Evolutionary conservation across 2,797 vertebrate genomes (phyloP).

Genomic region (Peromyscus eremicus): DNA sequence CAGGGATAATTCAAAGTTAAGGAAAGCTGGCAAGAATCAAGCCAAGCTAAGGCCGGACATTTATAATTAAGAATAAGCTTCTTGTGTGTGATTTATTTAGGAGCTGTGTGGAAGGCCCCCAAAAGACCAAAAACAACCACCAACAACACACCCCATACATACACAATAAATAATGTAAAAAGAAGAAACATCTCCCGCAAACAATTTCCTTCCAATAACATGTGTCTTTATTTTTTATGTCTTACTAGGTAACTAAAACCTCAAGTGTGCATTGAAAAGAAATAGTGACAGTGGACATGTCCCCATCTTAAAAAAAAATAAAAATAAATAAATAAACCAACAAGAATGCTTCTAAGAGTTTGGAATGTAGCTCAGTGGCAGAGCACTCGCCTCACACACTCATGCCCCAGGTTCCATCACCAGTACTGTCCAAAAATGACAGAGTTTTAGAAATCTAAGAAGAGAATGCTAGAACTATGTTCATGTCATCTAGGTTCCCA

Average conservation of each 20-base stretch:
- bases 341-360: neutral
- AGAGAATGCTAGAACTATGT: neutral
- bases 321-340: neutral
- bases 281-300: neutral
- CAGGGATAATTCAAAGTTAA: too few species aligned
- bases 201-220: neutral
- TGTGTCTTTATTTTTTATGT: neutral
- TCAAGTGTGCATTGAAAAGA: neutral
- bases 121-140: too few species aligned
- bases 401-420: neutral
- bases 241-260: neutral
- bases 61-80: too few species aligned
- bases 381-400: fast-evolving
- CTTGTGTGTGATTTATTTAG: too few species aligned
- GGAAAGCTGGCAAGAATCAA: too few species aligned
- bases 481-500: neutral
- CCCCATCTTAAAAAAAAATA: neutral
- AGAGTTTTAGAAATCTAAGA: neutral
- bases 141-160: neutral
- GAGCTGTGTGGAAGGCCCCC: too few species aligned
- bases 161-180: neutral
- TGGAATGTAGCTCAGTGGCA: neutral
- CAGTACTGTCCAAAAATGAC: neutral
- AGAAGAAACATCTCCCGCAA: neutral
- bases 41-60: too few species aligned